These are phyloP conservation scores for Nerophis ophidion DNA, from an alignment of 2,113 vertebrate species.

Conservation along the genomic window DNA sequence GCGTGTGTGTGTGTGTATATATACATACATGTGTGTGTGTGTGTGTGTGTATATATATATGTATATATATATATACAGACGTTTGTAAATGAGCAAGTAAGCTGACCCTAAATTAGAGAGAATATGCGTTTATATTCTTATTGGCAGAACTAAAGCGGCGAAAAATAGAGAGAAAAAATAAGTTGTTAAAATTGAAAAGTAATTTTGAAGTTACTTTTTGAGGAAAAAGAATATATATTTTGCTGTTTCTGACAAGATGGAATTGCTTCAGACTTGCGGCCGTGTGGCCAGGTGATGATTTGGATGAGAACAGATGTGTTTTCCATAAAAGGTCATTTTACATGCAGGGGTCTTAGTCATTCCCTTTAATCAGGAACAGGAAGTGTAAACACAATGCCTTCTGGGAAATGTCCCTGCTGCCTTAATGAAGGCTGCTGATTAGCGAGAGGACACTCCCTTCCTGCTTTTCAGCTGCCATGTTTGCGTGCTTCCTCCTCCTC, in stretches of 20 bases:
- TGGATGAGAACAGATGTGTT: constrained; percentile 12
- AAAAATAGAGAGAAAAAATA: too few species aligned
- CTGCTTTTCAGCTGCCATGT: constrained; percentile 45
- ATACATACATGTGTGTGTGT: too few species aligned
- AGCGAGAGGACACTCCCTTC: constrained; percentile 64
- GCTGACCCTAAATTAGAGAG: too few species aligned
- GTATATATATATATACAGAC: too few species aligned
- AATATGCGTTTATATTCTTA: too few species aligned
- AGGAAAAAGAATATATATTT: background rate
- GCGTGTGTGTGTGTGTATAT: too few species aligned
- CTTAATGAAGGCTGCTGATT: constrained; percentile 54
- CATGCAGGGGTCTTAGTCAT: constrained; percentile 9
- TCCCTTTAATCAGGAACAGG: constrained; percentile 56
- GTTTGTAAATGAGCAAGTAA: too few species aligned
- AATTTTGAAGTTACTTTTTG: too few species aligned
- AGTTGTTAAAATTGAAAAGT: too few species aligned
- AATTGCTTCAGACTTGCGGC: background rate
- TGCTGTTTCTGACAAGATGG: background rate
- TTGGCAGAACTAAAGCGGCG: too few species aligned
- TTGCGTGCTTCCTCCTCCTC: background rate
- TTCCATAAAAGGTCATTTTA: constrained; percentile 39
- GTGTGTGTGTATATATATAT: too few species aligned
- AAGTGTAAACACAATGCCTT: constrained; percentile 65
- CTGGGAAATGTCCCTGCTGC: constrained; percentile 51
- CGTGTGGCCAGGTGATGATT: background rate